phyloP scores from a whole-genome alignment of 2,797 vertebrate species.

The Pempheris klunzingeri region DNA sequence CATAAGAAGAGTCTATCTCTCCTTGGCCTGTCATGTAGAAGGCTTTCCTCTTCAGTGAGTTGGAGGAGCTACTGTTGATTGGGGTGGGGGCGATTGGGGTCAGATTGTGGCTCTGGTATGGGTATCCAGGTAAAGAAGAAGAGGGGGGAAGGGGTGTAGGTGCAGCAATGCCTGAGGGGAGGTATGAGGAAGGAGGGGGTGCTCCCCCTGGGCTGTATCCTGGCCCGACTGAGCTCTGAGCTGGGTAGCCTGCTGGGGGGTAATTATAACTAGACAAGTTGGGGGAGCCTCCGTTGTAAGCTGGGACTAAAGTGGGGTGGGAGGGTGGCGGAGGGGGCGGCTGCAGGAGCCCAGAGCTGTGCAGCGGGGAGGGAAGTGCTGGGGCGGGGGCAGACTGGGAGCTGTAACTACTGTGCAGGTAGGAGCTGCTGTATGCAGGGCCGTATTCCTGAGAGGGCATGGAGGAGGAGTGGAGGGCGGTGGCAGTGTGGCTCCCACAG shows the following conservation, averaged over 20 bases:
- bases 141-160: conserved; percentile 93
- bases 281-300: conserved; percentile 94
- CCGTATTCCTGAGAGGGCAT: conserved; percentile 97
- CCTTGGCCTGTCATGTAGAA: conserved; percentile 97
- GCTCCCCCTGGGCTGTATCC: conserved; percentile 97
- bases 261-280: conserved; percentile 96
- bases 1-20: conserved; percentile 94
- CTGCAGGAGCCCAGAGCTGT: conserved; percentile 93
- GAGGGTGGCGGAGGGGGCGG: conserved; percentile 84
- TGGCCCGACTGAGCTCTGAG: conserved; percentile 92
- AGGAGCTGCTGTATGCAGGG: conserved; percentile 92
- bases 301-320: conserved; percentile 90
- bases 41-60: conserved; percentile 95
- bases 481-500: conserved; percentile 93
- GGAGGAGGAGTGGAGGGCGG: conserved; percentile 90
- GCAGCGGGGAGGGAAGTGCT: conserved; percentile 91
- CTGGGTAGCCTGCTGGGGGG: conserved; percentile 92
- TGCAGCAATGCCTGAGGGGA: conserved; percentile 95
- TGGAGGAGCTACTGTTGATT: conserved; percentile 92
- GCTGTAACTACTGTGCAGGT: conserved; percentile 95
- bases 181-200: conserved; percentile 92
- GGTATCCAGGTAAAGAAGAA: conserved; percentile 92
- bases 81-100: conserved; percentile 93
- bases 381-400: conserved; percentile 90
- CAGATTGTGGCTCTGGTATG: conserved; percentile 94